phyloP scores from a whole-genome alignment of 2,797 vertebrate genomes.

The Enteromius argenteus region DNA sequence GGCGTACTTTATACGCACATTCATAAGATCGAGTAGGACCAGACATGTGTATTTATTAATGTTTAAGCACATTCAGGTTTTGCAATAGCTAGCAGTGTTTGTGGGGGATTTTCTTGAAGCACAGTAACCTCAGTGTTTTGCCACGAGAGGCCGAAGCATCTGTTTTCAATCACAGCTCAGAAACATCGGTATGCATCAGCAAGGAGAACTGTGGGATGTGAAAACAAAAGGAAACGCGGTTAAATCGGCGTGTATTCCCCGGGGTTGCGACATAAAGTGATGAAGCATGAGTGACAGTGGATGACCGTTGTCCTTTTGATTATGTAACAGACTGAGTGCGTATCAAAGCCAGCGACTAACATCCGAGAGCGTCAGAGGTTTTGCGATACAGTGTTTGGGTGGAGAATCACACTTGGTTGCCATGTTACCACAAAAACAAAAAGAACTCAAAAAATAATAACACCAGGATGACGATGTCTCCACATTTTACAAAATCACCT shows the following conservation, averaged over 20 bases:
- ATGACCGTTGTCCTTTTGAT: not conserved
- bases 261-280: not conserved
- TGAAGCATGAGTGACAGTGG: not conserved
- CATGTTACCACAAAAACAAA: not conserved
- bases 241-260: constrained; percentile 2
- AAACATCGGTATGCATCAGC: constrained; percentile 8
- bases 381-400: not conserved
- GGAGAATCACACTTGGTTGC: constrained; percentile 1
- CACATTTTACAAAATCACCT: not conserved
- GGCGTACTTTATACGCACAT: too few relatives aligned
- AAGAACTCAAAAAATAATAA: not conserved
- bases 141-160: constrained; percentile 47
- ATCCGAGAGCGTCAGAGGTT: not conserved
- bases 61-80: not conserved
- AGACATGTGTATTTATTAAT: not conserved
- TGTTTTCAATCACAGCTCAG: constrained; percentile 32
- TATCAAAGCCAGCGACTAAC: not conserved
- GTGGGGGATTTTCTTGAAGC: not conserved
- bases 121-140: not conserved
- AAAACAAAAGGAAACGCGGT: constrained; percentile 6
- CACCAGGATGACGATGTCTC: not conserved
- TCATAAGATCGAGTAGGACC: too few relatives aligned
- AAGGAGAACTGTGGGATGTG: not conserved
- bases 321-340: not conserved
- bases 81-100: constrained; percentile 6